Percentiles rank a stretch among this genome's conserved stretches.
phyloP scores from a whole-genome alignment of 2,113 vertebrate species.

The Thalassoma bifasciatum region DNA sequence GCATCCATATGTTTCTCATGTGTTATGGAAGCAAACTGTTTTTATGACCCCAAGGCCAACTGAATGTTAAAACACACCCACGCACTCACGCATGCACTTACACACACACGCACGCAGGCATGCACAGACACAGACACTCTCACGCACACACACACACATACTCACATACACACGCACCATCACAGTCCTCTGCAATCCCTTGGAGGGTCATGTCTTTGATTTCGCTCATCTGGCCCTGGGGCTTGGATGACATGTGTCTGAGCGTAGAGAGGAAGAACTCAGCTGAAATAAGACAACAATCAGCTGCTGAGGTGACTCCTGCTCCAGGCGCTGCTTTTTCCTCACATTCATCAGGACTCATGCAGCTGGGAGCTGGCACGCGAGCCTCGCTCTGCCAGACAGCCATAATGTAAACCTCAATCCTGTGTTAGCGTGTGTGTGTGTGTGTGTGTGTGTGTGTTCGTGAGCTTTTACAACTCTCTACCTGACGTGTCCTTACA shows the following conservation, averaged over 20 bases:
- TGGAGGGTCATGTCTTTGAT: conserved; percentile 56
- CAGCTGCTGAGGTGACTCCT: conserved; percentile 58
- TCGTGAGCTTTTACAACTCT: neutral
- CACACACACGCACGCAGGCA: too few species aligned
- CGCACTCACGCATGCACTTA: conserved; percentile 8
- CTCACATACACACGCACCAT: conserved; percentile 1
- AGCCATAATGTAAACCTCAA: neutral
- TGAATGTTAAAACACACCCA: neutral
- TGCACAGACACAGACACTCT: too few species aligned
- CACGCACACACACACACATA: neutral
- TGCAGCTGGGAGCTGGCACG: conserved; percentile 30
- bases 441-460: conserved; percentile 5
- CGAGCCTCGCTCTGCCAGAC: conserved; percentile 21
- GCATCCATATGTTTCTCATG: too few species aligned
- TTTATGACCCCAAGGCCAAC: neutral
- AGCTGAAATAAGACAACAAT: conserved; percentile 51
- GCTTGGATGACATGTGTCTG: conserved; percentile 35
- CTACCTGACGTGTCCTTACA: too few species aligned
- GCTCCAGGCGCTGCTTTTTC: conserved; percentile 37
- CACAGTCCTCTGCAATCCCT: conserved; percentile 8
- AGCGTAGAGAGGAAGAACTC: conserved; percentile 5
- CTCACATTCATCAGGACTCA: conserved; percentile 8
- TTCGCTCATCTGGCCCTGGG: conserved; percentile 50
- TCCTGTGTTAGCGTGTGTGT: conserved; percentile 5
- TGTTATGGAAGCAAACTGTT: neutral